Percentiles rank a stretch among this genome's conserved stretches.
phyloP scores from a whole-genome alignment of 2,888 invertebrate genomes.

The Oligia fasciuncula region DNA sequence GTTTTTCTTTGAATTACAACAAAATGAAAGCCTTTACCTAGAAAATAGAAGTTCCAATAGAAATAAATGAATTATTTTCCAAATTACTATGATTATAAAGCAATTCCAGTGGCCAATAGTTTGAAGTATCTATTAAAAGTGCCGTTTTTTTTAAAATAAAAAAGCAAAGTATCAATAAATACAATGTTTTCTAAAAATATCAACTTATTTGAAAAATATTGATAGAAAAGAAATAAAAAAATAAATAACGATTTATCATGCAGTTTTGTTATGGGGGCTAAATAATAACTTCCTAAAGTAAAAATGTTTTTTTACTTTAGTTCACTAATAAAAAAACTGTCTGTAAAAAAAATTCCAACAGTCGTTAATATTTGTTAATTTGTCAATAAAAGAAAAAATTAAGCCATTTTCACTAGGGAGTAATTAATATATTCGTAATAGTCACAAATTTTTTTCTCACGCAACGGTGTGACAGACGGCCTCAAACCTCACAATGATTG shows the following conservation, averaged over 20 bases:
- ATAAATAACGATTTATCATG: neutral
- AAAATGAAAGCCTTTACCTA: constrained; percentile 16
- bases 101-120: neutral
- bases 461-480: constrained; percentile 61
- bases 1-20: constrained; percentile 10
- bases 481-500: constrained; percentile 71
- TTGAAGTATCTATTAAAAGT: too few relatives aligned
- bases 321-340: neutral
- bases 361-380: neutral
- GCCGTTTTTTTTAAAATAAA: neutral
- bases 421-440: too few relatives aligned
- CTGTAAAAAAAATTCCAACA: neutral
- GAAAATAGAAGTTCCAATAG: constrained; percentile 16
- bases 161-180: neutral
- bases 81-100: constrained; percentile 9
- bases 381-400: neutral
- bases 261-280: neutral
- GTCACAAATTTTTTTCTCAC: neutral
- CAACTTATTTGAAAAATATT: neutral
- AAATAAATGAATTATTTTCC: constrained; percentile 7
- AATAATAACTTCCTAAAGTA: neutral
- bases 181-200: neutral
- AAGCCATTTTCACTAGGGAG: too few relatives aligned
- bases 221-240: neutral
- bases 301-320: neutral